Percentiles rank a stretch among this genome's conserved stretches.
phyloP scores from a whole-genome alignment of 2,113 vertebrate genomes.

The Apeltes quadracus region DNA sequence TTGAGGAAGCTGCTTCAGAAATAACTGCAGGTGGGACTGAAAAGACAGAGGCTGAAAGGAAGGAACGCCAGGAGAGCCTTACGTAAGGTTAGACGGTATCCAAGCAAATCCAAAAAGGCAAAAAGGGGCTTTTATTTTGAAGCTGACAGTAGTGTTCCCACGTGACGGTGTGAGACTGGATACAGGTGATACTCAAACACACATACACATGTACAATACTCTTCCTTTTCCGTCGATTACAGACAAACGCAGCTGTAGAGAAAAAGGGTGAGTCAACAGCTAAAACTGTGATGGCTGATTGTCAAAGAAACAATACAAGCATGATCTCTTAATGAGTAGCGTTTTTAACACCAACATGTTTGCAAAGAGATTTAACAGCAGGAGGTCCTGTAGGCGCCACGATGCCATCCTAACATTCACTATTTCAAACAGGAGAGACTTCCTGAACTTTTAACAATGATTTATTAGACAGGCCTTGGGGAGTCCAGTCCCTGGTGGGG shows the following conservation, averaged over 20 bases:
- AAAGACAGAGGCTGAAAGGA: slow-evolving; percentile 51
- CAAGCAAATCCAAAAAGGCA: slow-evolving; percentile 56
- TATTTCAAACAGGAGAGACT: background rate
- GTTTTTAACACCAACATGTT: background rate
- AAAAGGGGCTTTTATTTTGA: slow-evolving; percentile 47
- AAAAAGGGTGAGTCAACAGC: background rate
- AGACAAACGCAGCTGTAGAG: slow-evolving; percentile 2
- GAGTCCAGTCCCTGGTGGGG: no score
- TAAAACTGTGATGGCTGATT: background rate
- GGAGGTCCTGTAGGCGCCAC: no score
- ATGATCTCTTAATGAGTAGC: background rate
- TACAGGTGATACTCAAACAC: slow-evolving; percentile 16
- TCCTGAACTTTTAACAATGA: no score
- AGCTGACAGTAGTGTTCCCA: slow-evolving; percentile 55
- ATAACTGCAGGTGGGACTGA: slow-evolving; percentile 63
- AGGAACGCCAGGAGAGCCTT: slow-evolving; percentile 58
- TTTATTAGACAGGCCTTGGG: no score
- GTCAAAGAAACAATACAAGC: background rate
- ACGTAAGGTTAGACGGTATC: slow-evolving; percentile 55
- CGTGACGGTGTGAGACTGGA: slow-evolving; percentile 41
- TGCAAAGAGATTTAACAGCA: background rate
- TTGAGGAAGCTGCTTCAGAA: slow-evolving; percentile 60
- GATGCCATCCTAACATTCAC: background rate
- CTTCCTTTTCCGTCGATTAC: slow-evolving; percentile 7
- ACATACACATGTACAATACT: slow-evolving; percentile 5